These are phyloP conservation scores for Drosophila willistoni DNA, from an alignment of 1,140 invertebrate genomes.

Conservation along the genomic window DNA sequence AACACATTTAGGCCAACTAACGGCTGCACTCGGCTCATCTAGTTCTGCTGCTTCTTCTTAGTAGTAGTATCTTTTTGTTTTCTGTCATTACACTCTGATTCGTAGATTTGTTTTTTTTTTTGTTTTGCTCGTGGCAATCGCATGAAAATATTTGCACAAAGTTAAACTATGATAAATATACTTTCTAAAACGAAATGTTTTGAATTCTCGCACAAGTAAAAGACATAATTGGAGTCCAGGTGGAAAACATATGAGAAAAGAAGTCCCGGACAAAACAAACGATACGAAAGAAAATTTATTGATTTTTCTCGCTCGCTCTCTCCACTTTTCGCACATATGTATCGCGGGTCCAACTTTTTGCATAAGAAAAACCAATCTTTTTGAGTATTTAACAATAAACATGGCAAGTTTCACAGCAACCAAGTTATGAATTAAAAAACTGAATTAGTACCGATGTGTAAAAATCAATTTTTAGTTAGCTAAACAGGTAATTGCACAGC, in stretches of 20 bases:
- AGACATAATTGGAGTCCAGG: no score
- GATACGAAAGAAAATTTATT: conserved; percentile 8
- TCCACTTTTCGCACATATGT: conserved; percentile 7
- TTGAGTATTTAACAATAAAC: not conserved
- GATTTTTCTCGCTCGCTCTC: conserved; percentile 30
- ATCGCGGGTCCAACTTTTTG: not conserved
- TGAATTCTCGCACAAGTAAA: no score
- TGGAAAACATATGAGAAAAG: no score
- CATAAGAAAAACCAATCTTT: not conserved
- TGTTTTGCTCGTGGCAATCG: conserved; percentile 75
- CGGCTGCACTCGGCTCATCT: conserved; percentile 25
- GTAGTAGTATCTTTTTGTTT: conserved; percentile 10
- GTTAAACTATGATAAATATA: no score
- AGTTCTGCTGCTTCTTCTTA: conserved; percentile 19
- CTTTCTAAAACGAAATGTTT: no score
- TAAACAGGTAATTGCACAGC: not conserved
- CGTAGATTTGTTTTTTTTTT: conserved; percentile 46
- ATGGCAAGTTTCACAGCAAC: conserved; percentile 1
- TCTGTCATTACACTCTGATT: conserved; percentile 32
- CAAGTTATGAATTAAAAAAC: not conserved
- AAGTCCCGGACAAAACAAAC: no score
- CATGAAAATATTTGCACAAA: conserved; percentile 53
- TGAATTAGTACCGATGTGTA: not conserved
- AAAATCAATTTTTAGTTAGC: not conserved
- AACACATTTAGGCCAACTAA: conserved; percentile 71